A percentile compares a stretch with the other conserved stretches of the same genome.
phyloP scores from a whole-genome alignment of 2,888 invertebrate genomes.

The Nomada fabriciana region DNA sequence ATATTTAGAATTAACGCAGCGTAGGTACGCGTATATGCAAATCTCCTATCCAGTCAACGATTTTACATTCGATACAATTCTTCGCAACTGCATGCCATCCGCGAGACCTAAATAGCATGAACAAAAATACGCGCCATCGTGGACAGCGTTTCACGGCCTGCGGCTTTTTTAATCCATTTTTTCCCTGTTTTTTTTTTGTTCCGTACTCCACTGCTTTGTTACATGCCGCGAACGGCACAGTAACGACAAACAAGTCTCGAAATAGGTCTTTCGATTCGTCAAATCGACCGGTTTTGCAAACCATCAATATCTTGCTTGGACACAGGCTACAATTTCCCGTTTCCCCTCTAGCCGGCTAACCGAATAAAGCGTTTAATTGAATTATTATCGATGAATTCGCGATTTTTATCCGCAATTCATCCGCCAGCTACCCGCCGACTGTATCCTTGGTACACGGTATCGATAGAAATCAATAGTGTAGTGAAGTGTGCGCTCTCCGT shows the following conservation, averaged over 20 bases:
- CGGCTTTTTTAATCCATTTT: conserved; percentile 42
- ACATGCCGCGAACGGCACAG: conserved; percentile 15
- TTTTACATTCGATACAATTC: conserved; percentile 49
- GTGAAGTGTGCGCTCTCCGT: conserved; percentile 29
- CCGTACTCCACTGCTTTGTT: conserved; percentile 32
- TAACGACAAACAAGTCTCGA: conserved; percentile 17
- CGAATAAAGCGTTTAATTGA: not conserved
- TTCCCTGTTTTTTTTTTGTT: not conserved
- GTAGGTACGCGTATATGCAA: too few relatives aligned
- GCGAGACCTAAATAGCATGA: conserved; percentile 41
- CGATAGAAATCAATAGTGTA: conserved; percentile 46
- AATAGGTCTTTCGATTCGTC: conserved; percentile 28
- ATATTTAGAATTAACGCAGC: not conserved
- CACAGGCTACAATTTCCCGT: not conserved
- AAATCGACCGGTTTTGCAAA: not conserved
- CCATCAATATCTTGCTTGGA: not conserved
- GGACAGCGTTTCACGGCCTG: conserved; percentile 15
- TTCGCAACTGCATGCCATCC: conserved; percentile 11
- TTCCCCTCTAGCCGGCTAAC: not conserved
- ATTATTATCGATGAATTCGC: conserved; percentile 7
- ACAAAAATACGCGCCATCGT: conserved; percentile 31
- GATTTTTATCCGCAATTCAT: conserved; percentile 21
- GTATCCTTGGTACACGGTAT: not conserved
- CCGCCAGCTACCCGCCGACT: not conserved
- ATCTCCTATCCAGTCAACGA: not conserved